Percentiles rank a stretch among this genome's conserved stretches.
phyloP scores from a whole-genome alignment of 2,888 invertebrate species.

The Automeris io region DNA sequence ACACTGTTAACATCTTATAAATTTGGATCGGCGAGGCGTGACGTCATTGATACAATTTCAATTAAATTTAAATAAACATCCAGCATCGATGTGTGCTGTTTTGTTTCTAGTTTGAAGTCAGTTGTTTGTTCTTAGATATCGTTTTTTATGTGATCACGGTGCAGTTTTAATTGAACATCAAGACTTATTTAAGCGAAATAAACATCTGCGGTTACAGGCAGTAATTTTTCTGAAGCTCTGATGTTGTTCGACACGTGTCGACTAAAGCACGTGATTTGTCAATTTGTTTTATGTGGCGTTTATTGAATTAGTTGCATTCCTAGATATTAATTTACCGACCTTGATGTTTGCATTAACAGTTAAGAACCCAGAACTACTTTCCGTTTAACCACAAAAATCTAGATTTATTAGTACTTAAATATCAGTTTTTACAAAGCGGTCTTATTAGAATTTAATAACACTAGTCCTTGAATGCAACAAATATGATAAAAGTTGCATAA shows the following conservation, averaged over 20 bases:
- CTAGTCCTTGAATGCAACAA: background rate
- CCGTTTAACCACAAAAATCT: background rate
- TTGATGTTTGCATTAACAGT: background rate
- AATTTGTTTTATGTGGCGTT: background rate
- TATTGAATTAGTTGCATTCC: background rate
- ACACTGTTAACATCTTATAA: conserved; percentile 1
- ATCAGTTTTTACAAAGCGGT: background rate
- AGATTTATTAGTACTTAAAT: background rate
- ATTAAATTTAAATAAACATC: conserved; percentile 1
- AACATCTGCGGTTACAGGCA: background rate
- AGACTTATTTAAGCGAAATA: conserved; percentile 1
- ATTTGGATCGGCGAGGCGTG: background rate
- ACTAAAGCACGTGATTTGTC: background rate
- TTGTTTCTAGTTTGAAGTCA: background rate
- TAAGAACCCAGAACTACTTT: background rate
- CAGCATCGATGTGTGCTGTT: background rate
- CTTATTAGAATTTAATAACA: background rate
- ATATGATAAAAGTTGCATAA: background rate
- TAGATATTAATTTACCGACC: background rate
- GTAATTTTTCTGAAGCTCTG: background rate
- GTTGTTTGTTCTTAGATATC: background rate
- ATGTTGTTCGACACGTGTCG: background rate
- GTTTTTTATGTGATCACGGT: background rate
- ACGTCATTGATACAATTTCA: background rate
- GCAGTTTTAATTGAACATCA: background rate